Evolutionary conservation across 2,888 invertebrate species (phyloP), one percentile per base, ranked within the genome.

Genomic region (Eristalinus aeneus): DNA sequence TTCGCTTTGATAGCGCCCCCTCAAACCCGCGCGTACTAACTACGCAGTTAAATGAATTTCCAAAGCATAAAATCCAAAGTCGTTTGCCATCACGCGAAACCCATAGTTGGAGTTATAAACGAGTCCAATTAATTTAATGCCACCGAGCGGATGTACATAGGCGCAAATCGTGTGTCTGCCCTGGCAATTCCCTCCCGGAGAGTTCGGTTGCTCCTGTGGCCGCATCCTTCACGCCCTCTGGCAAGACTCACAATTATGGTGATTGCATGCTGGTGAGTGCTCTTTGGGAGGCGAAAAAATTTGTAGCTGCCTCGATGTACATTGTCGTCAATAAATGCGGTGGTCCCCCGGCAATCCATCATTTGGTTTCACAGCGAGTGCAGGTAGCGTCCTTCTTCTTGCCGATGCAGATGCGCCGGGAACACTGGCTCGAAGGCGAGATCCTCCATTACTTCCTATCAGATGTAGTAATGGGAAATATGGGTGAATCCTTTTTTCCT

Each of bases 291-390:
- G 27, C 31, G 71, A 32, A 78, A 46, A 72, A 76, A 76, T 85
- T 80, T 80, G 75, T 72, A 46, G 32, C 27, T 58, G n/a, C n/a
- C 63, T 60, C 11, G 27, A 39, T 34, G 54, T 63, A 72, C 56
- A 86, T 71, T 82, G 77, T 86, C 82, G 78, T 86, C 82, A 82
- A 86, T 86, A 86, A 86, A 82, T 82, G 77, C 65, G 56, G 4
- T 12, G 65, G 61, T n/a, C 65, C 46, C 46, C 60, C 34, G 31
- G 67, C 71, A 67, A 86, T 86, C 46, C 82, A 82, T 86, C 86
- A 86, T 86, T 73, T 80, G 75, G 67, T 61, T 81, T 80, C 54
- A 53, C 23, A 64, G 68, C 58, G 9, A 22, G 36, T 16, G 4
- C 34, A 20, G 32, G 53, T 75, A 65, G 32, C 53, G 36, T 16